phyloP scores from a whole-genome alignment of 2,888 invertebrate genomes.

The Tethea ocularis region DNA sequence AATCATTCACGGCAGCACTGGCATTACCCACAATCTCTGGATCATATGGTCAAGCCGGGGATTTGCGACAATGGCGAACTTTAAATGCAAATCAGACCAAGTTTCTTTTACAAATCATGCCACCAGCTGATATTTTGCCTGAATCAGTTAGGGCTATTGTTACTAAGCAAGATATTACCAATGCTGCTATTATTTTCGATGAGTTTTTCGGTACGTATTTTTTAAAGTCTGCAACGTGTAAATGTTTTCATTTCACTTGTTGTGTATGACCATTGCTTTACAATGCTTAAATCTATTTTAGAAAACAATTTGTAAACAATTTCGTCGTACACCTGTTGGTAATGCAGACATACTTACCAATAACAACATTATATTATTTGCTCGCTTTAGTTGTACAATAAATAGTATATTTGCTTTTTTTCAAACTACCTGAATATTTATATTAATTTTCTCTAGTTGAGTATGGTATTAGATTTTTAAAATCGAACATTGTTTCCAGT shows the following conservation, averaged over 20 bases:
- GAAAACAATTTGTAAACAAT: not conserved
- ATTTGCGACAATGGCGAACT: constrained; percentile 92
- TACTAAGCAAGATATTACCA: constrained; percentile 92
- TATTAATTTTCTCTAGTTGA: constrained; percentile 13
- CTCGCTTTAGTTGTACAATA: constrained; percentile 9
- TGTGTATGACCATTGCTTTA: not conserved
- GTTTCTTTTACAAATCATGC: constrained; percentile 92
- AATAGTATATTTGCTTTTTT: not conserved
- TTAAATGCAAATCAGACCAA: constrained; percentile 87
- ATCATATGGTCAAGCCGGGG: constrained; percentile 93
- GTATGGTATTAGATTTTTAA: constrained; percentile 15
- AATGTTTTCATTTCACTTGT: not conserved
- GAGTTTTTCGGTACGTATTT: constrained; percentile 88
- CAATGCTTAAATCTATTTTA: not conserved
- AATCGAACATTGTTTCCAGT: constrained; percentile 77
- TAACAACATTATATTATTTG: too few relatives aligned
- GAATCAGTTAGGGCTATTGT: constrained; percentile 93
- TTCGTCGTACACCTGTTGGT: not conserved
- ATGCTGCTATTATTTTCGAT: constrained; percentile 96
- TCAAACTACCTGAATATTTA: not conserved
- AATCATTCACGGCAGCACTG: constrained; percentile 91
- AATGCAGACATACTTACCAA: not conserved
- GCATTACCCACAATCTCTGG: constrained; percentile 92
- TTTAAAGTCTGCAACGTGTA: not conserved
- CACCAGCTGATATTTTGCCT: constrained; percentile 93